Conservation (phyloP, 2,797 vertebrate genomes). For the Varecia variegata region DNA sequence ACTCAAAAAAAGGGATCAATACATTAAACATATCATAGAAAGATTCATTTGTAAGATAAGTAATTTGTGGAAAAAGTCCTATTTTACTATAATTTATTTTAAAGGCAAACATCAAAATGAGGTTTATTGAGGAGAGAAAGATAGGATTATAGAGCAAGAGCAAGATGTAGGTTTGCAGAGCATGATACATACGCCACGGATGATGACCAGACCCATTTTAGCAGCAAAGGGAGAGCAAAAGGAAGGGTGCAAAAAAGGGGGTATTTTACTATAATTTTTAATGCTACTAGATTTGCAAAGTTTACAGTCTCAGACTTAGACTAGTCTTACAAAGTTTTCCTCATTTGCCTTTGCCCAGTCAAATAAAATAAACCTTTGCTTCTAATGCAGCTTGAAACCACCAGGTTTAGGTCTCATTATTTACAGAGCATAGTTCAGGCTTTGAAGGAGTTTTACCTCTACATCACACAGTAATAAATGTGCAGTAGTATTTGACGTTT, state of each 20-base stretch:
- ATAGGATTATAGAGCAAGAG: too few relatives aligned
- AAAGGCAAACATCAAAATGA: too few relatives aligned
- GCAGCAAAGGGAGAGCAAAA: too few relatives aligned
- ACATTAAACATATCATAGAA: background rate
- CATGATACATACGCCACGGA: too few relatives aligned
- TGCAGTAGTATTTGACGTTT: background rate
- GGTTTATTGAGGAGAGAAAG: too few relatives aligned
- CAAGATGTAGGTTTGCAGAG: too few relatives aligned
- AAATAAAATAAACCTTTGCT: background rate
- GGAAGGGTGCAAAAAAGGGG: too few relatives aligned
- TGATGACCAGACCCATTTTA: too few relatives aligned
- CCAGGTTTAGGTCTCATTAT: background rate
- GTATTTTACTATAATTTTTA: slow-evolving; percentile 9
- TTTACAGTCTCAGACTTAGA: background rate
- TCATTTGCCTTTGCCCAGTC: background rate
- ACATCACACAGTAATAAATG: background rate
- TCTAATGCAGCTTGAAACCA: background rate
- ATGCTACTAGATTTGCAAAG: background rate
- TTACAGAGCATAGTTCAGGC: background rate
- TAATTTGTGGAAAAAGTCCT: background rate
- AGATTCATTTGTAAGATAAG: background rate
- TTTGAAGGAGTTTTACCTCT: background rate
- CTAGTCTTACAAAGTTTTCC: background rate
- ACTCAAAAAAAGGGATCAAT: background rate
- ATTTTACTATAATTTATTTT: background rate